Conservation (phyloP, 1,140 invertebrate species). For the Trichoplusia ni region DNA sequence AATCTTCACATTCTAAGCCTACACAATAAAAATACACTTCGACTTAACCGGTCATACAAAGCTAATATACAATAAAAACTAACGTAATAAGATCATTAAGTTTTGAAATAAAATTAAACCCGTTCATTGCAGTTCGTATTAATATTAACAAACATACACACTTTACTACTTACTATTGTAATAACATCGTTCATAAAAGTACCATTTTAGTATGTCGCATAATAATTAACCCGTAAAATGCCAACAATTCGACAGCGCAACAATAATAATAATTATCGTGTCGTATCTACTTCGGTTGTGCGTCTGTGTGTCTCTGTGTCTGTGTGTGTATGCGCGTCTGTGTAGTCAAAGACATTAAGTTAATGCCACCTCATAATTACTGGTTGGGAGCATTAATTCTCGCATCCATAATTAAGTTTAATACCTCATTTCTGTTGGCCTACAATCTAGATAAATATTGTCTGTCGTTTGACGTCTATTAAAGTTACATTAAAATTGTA, state of each 20-base stretch:
- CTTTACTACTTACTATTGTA: neutral
- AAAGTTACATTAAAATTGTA: conserved; percentile 70
- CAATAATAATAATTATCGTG: conserved; percentile 5
- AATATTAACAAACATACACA: neutral
- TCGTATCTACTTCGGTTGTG: neutral
- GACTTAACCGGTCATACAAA: no score
- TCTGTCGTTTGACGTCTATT: conserved; percentile 68
- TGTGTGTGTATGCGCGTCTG: conserved; percentile 47
- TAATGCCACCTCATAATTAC: conserved; percentile 81
- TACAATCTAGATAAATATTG: conserved; percentile 79
- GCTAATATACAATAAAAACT: no score
- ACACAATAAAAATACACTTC: no score
- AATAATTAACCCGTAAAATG: conserved; percentile 2
- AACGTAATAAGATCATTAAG: no score
- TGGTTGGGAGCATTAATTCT: conserved; percentile 77
- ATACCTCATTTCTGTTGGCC: conserved; percentile 77
- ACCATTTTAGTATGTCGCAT: conserved; percentile 4
- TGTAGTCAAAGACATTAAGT: conserved; percentile 76
- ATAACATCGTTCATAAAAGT: neutral
- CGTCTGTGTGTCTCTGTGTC: conserved; percentile 41
- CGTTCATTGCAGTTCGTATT: no score
- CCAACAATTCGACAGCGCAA: neutral
- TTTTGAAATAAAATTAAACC: no score
- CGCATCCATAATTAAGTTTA: conserved; percentile 80
- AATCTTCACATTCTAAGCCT: no score